Evolutionary conservation across 2,888 invertebrate genomes (phyloP).

Genomic region (Drosophila conformis): DNA sequence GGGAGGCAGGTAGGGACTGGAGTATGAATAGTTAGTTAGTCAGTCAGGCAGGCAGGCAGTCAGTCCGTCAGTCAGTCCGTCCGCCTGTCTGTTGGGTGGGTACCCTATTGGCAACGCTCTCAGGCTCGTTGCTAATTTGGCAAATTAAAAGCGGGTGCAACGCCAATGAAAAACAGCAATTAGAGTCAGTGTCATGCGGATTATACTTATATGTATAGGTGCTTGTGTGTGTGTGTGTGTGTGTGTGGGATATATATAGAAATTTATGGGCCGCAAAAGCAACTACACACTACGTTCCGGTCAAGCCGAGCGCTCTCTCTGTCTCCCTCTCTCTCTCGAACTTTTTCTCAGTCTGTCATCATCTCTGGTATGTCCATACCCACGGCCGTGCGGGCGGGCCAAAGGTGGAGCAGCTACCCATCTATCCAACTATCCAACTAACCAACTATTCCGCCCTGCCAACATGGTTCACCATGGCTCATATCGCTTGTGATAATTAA

Average conservation of each 20-base stretch:
- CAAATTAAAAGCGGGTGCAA: conserved; percentile 41
- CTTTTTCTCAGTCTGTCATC: neutral
- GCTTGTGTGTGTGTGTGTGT: neutral
- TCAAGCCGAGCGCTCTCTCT: neutral
- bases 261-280: conserved; percentile 43
- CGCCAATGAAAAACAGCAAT: conserved; percentile 45
- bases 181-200: conserved; percentile 25
- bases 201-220: conserved; percentile 20
- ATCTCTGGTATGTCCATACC: neutral
- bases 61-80: neutral
- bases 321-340: neutral
- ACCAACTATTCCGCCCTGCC: conserved; percentile 7
- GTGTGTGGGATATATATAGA: conserved; percentile 4
- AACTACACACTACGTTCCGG: conserved; percentile 3
- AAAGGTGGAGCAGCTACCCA: conserved; percentile 38
- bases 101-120: conserved; percentile 22
- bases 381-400: conserved; percentile 46
- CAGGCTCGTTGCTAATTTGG: conserved; percentile 45
- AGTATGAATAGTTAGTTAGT: conserved; percentile 9
- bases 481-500: conserved; percentile 56
- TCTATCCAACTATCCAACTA: neutral
- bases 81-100: conserved; percentile 25
- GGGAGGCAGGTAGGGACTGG: conserved; percentile 13
- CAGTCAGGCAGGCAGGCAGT: neutral
- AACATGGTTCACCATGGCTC: conserved; percentile 10